Evolutionary conservation across 2,888 invertebrate genomes (phyloP), one percentile per base, ranked within the genome.

Genomic region (Coleophora deauratella): DNA sequence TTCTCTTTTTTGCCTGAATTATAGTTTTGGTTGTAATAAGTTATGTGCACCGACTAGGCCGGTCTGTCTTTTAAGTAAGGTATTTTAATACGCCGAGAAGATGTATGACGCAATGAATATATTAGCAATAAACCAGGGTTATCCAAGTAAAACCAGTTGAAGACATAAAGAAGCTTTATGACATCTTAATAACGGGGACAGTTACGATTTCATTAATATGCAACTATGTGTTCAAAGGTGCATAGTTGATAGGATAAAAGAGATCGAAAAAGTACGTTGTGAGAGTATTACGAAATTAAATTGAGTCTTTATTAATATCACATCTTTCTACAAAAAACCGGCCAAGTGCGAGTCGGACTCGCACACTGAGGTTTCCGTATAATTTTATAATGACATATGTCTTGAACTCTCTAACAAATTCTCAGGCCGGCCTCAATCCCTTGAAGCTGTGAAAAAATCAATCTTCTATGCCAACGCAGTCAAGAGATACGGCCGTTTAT

Each of bases 41-140:
- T 82, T 80, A 82, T 52, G 55, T 49, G 54, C 55, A 50, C 50
- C 65, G 61, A 60, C 67, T 68, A 70, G 59, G 57, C 57, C 49
- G 69, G 66, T 71, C 77, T 74, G 72, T 78, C 72, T 78, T 80
- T 75, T 79, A 77, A 76, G 73, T 71, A 72, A 68, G 58, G 62
- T 58, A 62, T 72, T 76, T 76, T 73, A 79, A 81, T 74, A 62
- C 70, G 68, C 69, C 78, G 80, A 73, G 80, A 81, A 78, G 75
- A 74, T 62, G 66, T 77, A 74, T 69, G 66, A 67, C 62, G 62
- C 63, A 73, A 84, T 82, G 82, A 85, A 84, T 84, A 82, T 70
- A 79, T 84, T 81, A 80, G 73, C 72, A 72, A 67, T 81, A 77
- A 82, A 78, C 51, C 54, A 67, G 11, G 50, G 46, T 49, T 58